Conservation (phyloP, 2,888 invertebrate genomes). For the Drosophila meridiana region DNA sequence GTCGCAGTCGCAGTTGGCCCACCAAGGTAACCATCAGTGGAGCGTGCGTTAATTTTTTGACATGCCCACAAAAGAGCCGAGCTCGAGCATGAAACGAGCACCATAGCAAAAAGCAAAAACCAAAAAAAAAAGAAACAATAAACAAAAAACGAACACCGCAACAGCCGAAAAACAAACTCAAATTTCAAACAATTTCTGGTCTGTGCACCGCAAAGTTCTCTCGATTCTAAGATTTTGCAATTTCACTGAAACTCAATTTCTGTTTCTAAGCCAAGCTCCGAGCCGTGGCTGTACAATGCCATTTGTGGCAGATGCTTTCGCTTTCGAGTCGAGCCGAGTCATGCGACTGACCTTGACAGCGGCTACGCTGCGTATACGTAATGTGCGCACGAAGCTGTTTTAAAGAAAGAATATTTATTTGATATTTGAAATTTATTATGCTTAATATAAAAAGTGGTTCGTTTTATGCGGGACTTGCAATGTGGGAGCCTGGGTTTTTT, state of each 20-base stretch:
- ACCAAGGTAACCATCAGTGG: conserved; percentile 66
- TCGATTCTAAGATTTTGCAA: conserved; percentile 46
- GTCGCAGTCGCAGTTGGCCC: conserved; percentile 34
- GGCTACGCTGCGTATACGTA: conserved; percentile 39
- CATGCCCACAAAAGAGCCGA: conserved; percentile 37
- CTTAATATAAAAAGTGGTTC: neutral
- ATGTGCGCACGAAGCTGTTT: neutral
- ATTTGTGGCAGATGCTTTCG: conserved; percentile 41
- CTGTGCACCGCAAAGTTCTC: conserved; percentile 45
- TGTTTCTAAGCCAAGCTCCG: conserved; percentile 4
- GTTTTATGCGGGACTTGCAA: neutral
- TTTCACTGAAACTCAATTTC: conserved; percentile 33
- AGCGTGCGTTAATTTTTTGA: conserved; percentile 50
- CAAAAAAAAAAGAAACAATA: neutral
- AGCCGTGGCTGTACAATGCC: conserved; percentile 9
- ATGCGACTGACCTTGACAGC: conserved; percentile 40
- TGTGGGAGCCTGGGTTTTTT: neutral
- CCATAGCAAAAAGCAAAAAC: neutral
- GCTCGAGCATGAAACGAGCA: conserved; percentile 42
- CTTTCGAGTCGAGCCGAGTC: conserved; percentile 20
- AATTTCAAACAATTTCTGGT: conserved; percentile 53
- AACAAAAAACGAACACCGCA: neutral
- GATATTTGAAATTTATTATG: neutral
- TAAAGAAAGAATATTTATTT: neutral
- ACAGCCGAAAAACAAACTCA: conserved; percentile 7